A percentile compares a stretch with the other conserved stretches of the same genome.
These are phyloP conservation scores for Urocyon cinereoargenteus DNA, from an alignment of 2,797 vertebrate genomes.

Conservation along the genomic window DNA sequence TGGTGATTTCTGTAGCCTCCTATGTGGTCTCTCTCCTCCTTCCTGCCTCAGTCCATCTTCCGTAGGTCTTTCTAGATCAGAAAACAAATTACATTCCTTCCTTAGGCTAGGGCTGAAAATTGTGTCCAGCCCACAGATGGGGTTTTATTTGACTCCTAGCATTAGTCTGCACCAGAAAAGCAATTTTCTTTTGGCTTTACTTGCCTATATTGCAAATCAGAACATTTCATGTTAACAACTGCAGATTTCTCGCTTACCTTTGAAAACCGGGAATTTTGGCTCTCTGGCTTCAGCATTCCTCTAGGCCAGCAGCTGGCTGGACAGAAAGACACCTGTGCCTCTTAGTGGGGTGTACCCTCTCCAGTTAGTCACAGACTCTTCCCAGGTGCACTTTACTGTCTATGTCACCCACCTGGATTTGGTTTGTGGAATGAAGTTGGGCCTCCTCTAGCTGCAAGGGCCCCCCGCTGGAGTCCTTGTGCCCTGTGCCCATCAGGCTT, in stretches of 20 bases:
- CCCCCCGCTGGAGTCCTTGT: neutral
- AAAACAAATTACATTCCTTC: neutral
- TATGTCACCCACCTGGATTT: neutral
- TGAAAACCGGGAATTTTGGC: neutral
- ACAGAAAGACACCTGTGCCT: neutral
- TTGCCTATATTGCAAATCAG: conserved; percentile 3
- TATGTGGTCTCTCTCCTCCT: neutral
- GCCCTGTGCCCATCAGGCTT: neutral
- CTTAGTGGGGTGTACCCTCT: neutral
- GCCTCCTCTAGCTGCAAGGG: neutral
- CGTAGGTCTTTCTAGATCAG: conserved; percentile 2
- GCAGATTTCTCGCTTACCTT: neutral
- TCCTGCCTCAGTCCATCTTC: neutral
- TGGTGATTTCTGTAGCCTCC: neutral
- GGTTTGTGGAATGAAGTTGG: neutral
- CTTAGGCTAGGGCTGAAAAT: neutral
- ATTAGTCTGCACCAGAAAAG: neutral
- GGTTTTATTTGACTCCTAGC: neutral
- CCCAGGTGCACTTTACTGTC: neutral
- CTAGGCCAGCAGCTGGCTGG: neutral
- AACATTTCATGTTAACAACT: neutral
- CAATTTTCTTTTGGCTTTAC: conserved; percentile 41
- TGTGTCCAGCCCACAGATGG: neutral
- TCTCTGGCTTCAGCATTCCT: neutral
- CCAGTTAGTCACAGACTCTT: neutral